phyloP scores from a whole-genome alignment of 1,140 invertebrate genomes.

The Muscidifurax raptorellus region DNA sequence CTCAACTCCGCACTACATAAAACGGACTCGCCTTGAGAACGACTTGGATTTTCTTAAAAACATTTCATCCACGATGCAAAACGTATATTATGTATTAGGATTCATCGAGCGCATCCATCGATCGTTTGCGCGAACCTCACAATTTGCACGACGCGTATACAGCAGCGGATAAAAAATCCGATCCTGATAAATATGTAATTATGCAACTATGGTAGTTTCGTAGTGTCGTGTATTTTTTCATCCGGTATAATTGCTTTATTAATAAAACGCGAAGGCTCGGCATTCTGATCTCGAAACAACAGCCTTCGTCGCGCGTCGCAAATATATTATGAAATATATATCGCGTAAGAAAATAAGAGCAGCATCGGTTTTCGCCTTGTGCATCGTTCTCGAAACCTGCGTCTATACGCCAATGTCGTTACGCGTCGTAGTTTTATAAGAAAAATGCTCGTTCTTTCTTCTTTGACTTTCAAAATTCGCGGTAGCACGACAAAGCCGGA shows the following conservation, averaged over 20 bases:
- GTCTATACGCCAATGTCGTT: not conserved
- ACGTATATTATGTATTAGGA: too few relatives aligned
- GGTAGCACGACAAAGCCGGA: too few relatives aligned
- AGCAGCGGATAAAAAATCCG: not conserved
- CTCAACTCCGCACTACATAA: too few relatives aligned
- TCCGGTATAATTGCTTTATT: slow-evolving; percentile 2
- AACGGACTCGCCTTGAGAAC: too few relatives aligned
- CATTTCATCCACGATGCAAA: not conserved
- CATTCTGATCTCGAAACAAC: not conserved
- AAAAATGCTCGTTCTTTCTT: too few relatives aligned
- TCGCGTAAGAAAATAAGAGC: not conserved
- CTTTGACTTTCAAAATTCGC: too few relatives aligned
- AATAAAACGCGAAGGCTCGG: slow-evolving; percentile 11
- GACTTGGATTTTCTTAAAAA: not conserved
- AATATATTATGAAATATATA: slow-evolving; percentile 7
- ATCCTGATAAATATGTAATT: slow-evolving; percentile 3
- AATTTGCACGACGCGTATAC: not conserved
- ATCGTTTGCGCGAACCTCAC: not conserved
- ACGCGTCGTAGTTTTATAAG: too few relatives aligned
- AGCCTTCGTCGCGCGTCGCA: not conserved
- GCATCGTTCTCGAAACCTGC: not conserved
- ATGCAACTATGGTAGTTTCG: slow-evolving; percentile 1
- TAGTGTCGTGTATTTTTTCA: not conserved
- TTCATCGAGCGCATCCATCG: not conserved
- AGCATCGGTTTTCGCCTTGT: not conserved